These are phyloP conservation scores for Carabus problematicus DNA, from an alignment of 2,888 invertebrate genomes.

Conservation along the genomic window DNA sequence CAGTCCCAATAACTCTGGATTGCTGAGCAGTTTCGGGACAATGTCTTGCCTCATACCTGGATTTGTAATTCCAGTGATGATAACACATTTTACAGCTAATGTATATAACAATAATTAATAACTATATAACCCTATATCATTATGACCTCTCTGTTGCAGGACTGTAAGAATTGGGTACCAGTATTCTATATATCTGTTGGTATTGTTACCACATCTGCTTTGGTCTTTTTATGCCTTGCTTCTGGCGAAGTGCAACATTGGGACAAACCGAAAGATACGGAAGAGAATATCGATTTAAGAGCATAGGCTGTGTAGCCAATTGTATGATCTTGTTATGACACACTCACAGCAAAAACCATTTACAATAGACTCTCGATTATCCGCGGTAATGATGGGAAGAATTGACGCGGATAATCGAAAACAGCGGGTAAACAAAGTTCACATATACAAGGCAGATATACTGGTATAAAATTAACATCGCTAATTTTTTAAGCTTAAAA, in stretches of 20 bases:
- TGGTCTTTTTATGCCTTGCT: slow-evolving; percentile 50
- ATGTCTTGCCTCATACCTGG: slow-evolving; percentile 51
- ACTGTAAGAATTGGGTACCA: slow-evolving; percentile 49
- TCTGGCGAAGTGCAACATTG: slow-evolving; percentile 53
- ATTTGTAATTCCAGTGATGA: slow-evolving; percentile 50
- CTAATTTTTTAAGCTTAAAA: no score
- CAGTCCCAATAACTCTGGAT: slow-evolving; percentile 38
- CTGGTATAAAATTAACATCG: no score
- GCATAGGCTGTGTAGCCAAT: not conserved
- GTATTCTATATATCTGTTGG: slow-evolving; percentile 51
- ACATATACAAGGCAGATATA: no score
- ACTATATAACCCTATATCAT: no score
- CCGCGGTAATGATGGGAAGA: no score
- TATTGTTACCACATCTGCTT: slow-evolving; percentile 49
- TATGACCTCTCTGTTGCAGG: no score
- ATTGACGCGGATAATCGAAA: no score
- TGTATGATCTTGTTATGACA: no score
- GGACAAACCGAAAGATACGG: slow-evolving; percentile 44
- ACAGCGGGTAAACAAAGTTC: no score
- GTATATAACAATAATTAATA: no score
- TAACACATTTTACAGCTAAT: slow-evolving; percentile 45
- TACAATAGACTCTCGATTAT: no score
- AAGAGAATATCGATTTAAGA: slow-evolving; percentile 3
- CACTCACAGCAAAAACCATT: no score
- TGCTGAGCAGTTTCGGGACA: slow-evolving; percentile 52